Conservation (phyloP, 2,797 vertebrate genomes). For the Picus viridis region DNA sequence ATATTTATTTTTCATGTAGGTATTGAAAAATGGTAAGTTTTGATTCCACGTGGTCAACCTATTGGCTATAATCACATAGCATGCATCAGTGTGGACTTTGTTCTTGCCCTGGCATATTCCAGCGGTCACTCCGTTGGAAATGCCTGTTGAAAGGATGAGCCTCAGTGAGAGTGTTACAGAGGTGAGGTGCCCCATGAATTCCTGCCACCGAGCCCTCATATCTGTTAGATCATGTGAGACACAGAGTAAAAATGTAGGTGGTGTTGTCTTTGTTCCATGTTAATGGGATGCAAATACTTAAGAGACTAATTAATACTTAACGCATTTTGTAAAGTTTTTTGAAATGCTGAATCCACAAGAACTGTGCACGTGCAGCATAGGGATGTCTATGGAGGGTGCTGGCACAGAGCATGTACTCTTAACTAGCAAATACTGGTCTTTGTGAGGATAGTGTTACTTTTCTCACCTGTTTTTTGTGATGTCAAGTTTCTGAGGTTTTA, state of each 20-base stretch:
- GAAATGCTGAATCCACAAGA: background rate
- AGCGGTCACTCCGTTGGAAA: background rate
- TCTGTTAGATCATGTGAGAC: background rate
- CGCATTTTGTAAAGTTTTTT: background rate
- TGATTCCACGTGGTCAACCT: background rate
- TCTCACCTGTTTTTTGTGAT: background rate
- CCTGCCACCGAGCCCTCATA: background rate
- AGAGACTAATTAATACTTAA: background rate
- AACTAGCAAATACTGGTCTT: background rate
- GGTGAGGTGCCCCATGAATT: fast-evolving
- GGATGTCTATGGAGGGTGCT: background rate
- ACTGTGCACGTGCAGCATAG: background rate
- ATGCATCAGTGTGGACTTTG: background rate
- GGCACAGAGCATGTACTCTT: fast-evolving
- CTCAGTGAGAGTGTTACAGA: background rate
- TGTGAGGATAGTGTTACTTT: background rate
- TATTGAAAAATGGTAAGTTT: background rate
- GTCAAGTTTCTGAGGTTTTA: background rate
- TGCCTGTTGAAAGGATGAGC: background rate
- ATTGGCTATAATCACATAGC: background rate
- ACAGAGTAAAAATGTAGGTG: background rate
- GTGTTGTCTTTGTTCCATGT: background rate
- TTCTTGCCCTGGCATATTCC: background rate
- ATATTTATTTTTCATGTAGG: background rate
- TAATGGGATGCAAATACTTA: background rate